Conservation (phyloP, 2,797 vertebrate species). For the Pseudochromis fuscus region DNA sequence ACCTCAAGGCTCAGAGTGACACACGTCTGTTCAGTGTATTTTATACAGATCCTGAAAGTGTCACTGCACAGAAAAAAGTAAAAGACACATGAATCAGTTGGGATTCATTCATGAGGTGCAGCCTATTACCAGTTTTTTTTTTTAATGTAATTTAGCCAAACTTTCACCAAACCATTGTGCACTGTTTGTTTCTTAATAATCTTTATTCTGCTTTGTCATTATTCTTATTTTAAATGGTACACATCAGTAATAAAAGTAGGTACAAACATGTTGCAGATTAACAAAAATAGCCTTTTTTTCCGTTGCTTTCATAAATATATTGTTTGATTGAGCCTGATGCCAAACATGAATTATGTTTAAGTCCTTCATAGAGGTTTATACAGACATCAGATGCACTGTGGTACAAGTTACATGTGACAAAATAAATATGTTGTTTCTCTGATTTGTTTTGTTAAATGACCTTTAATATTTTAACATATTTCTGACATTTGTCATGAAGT, state of each 20-base stretch:
- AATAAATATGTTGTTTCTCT: conserved; percentile 50
- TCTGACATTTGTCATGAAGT: no score
- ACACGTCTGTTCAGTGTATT: conserved; percentile 44
- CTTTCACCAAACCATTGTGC: conserved; percentile 24
- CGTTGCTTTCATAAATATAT: conserved; percentile 39
- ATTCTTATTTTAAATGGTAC: not conserved
- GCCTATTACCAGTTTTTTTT: not conserved
- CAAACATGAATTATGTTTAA: conserved; percentile 7
- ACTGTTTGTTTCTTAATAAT: conserved; percentile 36
- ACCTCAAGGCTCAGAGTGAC: conserved; percentile 68
- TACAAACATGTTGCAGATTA: conserved; percentile 15
- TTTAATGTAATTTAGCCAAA: conserved; percentile 19
- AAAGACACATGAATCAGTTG: conserved; percentile 12
- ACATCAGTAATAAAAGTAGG: conserved; percentile 21
- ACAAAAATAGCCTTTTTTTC: conserved; percentile 1
- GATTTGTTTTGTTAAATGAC: conserved; percentile 18
- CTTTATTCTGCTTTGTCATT: conserved; percentile 15
- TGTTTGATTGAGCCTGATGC: conserved; percentile 17
- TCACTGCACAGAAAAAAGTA: conserved; percentile 14
- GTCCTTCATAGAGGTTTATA: no score
- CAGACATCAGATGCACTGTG: conserved; percentile 10
- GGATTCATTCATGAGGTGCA: not conserved
- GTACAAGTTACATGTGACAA: conserved; percentile 24
- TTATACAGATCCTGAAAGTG: conserved; percentile 7
- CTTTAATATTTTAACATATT: no score